Evolutionary conservation across 2,888 invertebrate species (phyloP), one percentile per base, ranked within the genome.

Genomic region (Leistus spinibarbis): DNA sequence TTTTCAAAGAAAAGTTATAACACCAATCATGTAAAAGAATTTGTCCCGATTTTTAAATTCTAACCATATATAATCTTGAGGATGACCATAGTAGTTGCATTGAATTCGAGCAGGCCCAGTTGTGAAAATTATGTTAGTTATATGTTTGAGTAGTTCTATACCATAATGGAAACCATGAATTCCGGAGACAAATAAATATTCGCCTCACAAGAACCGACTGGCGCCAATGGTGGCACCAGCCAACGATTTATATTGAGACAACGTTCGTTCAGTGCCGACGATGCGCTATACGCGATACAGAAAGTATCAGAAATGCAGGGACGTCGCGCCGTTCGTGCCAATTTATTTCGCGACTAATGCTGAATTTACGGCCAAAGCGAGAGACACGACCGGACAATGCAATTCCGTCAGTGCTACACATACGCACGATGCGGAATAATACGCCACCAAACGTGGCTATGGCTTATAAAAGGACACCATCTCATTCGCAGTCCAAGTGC

Each of bases 311-410:
- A 67, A 63, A 73, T 73, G 73, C 67, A 73, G 53, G 67, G 60
- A 56, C 72, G 57, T 53, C 27, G 66, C 66, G 20, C 23, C 23
- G 64, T 54, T 23, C 54, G 71, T 62, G n/a, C 66, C 73, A 73
- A 67, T 73, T 73, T 73, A 73, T 73, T 67, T 60, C 62, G 60
- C 56, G 72, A 64, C 72, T 72, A 72, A 72, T 72, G 72, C 72
- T 56, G 65, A 72, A 72, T 72, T 72, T 72, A 72, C 72, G 54
- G 66, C 19, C 57, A 40, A 56, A 56, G 56, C 72, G 65, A 72
- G 3, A 40, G 72, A 57, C 57, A 54, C 40, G 70, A 56, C 73
- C 73, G 73, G 73, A 73, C 73, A 67, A 67, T 73, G 67, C 57
- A 54, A 56, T 56, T 54, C 24, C 54, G 64, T 20, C 23, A 17